Conservation (phyloP, 2,113 vertebrate genomes). For the Nycticryphes semicollaris region DNA sequence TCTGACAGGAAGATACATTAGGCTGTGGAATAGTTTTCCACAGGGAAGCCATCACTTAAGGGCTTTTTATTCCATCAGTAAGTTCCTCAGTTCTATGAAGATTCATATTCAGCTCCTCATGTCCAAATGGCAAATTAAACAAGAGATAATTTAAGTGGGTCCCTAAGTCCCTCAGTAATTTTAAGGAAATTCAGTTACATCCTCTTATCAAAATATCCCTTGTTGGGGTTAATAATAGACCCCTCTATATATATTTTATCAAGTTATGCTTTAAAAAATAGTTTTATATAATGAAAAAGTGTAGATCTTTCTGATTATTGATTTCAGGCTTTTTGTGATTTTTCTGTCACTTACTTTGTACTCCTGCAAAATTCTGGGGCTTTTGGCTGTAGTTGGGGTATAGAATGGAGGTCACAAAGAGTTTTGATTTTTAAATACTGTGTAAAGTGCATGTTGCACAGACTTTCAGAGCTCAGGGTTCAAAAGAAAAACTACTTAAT, state of each 20-base stretch:
- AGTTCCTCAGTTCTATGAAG: conserved; percentile 19
- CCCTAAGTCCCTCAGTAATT: conserved; percentile 64
- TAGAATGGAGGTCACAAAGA: not conserved
- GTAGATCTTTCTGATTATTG: not conserved
- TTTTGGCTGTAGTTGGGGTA: not conserved
- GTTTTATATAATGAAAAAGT: not conserved
- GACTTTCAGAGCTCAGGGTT: not conserved
- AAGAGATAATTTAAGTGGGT: conserved; percentile 55
- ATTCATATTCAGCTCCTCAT: conserved; percentile 29
- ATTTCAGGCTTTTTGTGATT: not conserved
- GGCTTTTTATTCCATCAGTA: conserved; percentile 39
- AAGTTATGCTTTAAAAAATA: not conserved
- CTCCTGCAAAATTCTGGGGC: not conserved
- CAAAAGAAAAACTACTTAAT: not conserved
- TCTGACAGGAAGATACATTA: conserved; percentile 55
- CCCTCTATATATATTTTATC: not conserved
- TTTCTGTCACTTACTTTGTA: not conserved
- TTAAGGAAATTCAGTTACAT: conserved; percentile 43
- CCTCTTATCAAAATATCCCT: conserved; percentile 48
- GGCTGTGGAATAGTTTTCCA: conserved; percentile 23
- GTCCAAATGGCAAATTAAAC: conserved; percentile 60
- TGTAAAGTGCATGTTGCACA: not conserved
- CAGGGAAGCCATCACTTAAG: conserved; percentile 49
- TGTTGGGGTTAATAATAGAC: conserved; percentile 24
- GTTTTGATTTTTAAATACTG: not conserved